Percentiles rank a stretch among this genome's conserved stretches.
Evolutionary conservation across 2,113 vertebrate genomes (phyloP).

Genomic region (Callipepla californica): DNA sequence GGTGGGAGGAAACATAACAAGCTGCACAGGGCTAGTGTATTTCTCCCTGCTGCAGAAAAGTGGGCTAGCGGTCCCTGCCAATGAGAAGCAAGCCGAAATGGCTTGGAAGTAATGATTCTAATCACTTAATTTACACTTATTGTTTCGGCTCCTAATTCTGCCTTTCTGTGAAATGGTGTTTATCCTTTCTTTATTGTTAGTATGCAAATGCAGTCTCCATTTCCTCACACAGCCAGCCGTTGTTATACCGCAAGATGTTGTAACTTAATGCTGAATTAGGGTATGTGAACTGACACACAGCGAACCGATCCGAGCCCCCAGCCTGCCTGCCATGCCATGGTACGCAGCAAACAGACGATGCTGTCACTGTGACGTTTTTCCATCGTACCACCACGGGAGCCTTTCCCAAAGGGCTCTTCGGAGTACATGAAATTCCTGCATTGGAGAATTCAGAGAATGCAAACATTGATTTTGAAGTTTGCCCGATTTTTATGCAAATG

Average conservation of each 20-base stretch:
- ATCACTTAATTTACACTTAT: constrained; percentile 58
- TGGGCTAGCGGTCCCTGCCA: neutral
- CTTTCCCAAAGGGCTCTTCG: neutral
- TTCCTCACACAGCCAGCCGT: neutral
- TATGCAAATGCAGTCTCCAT: constrained; percentile 32
- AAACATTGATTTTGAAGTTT: neutral
- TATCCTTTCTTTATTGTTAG: constrained; percentile 46
- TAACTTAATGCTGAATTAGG: neutral
- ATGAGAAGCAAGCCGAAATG: constrained; percentile 36
- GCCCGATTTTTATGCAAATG: neutral
- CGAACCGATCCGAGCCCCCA: constrained; percentile 1
- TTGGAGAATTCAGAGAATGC: neutral
- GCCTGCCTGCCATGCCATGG: neutral
- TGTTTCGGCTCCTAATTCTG: constrained; percentile 40
- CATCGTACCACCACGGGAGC: fast-evolving
- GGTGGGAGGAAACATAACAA: constrained; percentile 1
- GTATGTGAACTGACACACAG: constrained; percentile 7
- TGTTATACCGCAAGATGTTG: neutral
- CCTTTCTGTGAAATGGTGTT: constrained; percentile 48
- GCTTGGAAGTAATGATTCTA: constrained; percentile 51
- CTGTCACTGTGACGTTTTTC: neutral
- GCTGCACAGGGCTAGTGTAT: neutral
- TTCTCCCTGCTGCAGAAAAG: neutral
- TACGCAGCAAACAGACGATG: neutral
- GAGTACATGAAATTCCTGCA: neutral